Conservation (phyloP, 2,113 vertebrate genomes). For the Microtus richardsoni region DNA sequence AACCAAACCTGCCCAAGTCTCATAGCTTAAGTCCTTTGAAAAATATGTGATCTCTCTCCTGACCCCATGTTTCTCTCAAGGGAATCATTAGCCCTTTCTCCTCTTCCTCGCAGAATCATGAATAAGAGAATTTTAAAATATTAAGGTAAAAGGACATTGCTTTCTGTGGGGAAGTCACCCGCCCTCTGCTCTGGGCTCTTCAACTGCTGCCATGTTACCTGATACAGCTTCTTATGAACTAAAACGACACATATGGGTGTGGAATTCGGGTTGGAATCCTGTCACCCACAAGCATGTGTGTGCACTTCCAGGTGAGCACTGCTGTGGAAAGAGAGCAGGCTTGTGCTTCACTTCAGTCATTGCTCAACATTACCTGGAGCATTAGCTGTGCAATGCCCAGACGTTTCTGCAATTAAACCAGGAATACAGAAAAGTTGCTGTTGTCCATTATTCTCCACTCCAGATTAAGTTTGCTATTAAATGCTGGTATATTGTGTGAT, state of each 20-base stretch:
- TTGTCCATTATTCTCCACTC: neutral
- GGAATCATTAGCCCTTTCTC: neutral
- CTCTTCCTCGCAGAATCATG: conserved; percentile 1
- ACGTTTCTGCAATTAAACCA: conserved; percentile 15
- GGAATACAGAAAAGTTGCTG: conserved; percentile 5
- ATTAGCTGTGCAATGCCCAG: neutral
- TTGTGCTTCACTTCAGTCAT: neutral
- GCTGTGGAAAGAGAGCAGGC: neutral
- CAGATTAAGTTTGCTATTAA: conserved; percentile 24
- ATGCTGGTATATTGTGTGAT: neutral
- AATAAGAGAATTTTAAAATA: conserved; percentile 58
- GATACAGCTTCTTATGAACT: conserved; percentile 36
- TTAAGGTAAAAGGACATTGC: neutral
- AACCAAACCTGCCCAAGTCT: conserved; percentile 47
- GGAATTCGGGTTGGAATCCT: conserved; percentile 22
- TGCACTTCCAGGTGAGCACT: neutral
- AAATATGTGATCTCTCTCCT: neutral
- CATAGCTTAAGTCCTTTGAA: conserved; percentile 37
- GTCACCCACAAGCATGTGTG: neutral
- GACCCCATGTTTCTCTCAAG: neutral
- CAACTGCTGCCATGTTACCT: neutral
- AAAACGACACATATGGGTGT: conserved; percentile 7
- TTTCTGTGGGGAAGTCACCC: neutral
- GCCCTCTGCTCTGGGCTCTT: neutral
- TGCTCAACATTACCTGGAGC: neutral